phyloP scores from a whole-genome alignment of 2,113 vertebrate genomes.

The Apteryx mantelli region DNA sequence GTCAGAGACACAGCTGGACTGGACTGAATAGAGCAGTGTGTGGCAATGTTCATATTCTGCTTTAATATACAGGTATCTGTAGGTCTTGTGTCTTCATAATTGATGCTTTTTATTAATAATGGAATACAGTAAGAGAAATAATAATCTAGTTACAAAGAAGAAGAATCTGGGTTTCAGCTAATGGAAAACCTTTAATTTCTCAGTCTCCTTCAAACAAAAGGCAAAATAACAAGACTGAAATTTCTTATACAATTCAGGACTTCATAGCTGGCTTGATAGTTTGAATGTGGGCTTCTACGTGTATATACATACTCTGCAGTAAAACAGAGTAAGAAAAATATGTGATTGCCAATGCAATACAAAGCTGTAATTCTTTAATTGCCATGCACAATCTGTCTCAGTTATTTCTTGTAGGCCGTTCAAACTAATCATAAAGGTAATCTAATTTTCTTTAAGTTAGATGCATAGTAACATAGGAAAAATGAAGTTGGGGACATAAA shows the following conservation, averaged over 20 bases:
- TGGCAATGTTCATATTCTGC: background rate
- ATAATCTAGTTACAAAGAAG: background rate
- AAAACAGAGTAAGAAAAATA: background rate
- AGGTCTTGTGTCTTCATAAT: background rate
- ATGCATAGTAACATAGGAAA: background rate
- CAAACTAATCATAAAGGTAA: constrained; percentile 14
- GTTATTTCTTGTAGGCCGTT: background rate
- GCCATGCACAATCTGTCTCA: background rate
- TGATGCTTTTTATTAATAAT: background rate
- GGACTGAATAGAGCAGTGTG: background rate
- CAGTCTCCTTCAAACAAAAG: background rate
- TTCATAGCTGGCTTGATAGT: background rate
- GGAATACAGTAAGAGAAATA: background rate
- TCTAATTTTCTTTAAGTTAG: constrained; percentile 32
- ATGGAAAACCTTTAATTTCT: background rate
- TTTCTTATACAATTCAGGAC: background rate
- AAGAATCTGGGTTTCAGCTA: background rate
- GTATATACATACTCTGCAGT: background rate
- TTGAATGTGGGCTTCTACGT: background rate
- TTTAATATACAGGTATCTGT: background rate
- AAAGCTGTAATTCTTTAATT: background rate
- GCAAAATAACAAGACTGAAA: background rate
- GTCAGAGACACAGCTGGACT: background rate
- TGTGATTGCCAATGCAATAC: background rate
- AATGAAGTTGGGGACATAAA: background rate